A percentile compares a stretch with the other conserved stretches of the same genome.
Conservation (phyloP, 2,797 vertebrate genomes). For the Crocidura indochinensis region DNA sequence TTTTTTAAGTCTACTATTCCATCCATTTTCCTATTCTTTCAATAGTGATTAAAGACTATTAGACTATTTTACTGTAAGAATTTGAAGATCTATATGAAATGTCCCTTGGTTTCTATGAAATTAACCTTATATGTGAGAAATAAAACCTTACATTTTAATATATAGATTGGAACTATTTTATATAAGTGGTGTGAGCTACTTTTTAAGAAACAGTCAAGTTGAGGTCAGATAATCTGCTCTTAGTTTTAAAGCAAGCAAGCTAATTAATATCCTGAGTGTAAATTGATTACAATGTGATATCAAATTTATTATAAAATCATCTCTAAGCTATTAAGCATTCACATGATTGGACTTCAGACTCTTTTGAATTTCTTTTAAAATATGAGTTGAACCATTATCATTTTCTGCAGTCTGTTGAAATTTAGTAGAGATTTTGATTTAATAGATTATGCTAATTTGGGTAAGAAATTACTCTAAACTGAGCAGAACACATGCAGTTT, state of each 20-base stretch:
- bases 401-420: background rate
- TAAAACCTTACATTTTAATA: background rate
- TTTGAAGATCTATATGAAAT: background rate
- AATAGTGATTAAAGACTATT: background rate
- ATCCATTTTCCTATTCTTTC: background rate
- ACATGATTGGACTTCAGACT: background rate
- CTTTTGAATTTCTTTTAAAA: slow-evolving; percentile 9
- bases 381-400: background rate
- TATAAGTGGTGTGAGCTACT: background rate
- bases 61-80: slow-evolving; percentile 18
- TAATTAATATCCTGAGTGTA: slow-evolving; percentile 1
- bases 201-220: no score
- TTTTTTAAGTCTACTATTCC: no score
- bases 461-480: background rate
- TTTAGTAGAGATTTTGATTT: slow-evolving; percentile 11
- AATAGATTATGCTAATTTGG: background rate
- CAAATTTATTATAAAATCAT: background rate
- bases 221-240: no score
- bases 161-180: background rate
- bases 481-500: slow-evolving; percentile 2
- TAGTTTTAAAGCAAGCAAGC: background rate
- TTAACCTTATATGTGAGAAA: background rate
- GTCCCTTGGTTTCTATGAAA: background rate
- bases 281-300: slow-evolving; percentile 5
- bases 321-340: slow-evolving; percentile 6